phyloP scores from a whole-genome alignment of 1,140 invertebrate species.

The Holcopasites calliopsidis region DNA sequence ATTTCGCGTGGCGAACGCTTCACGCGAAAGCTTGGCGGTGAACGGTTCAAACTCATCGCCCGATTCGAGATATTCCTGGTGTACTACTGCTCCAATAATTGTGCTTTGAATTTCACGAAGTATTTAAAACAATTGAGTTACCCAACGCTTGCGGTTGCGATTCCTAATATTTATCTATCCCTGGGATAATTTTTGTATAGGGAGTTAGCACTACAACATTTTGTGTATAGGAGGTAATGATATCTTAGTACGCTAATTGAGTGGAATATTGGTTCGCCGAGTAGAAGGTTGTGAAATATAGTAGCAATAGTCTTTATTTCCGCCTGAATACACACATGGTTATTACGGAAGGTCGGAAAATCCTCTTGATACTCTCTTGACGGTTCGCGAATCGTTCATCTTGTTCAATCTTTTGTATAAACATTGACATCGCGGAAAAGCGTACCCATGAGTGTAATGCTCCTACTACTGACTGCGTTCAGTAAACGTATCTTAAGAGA shows the following conservation, averaged over 20 bases:
- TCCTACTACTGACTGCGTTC: background rate
- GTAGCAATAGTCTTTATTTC: background rate
- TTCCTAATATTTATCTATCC: too few species aligned
- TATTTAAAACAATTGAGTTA: too few species aligned
- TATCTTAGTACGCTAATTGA: background rate
- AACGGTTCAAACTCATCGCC: too few species aligned
- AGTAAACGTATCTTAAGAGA: background rate
- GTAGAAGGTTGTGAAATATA: background rate
- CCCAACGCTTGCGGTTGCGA: too few species aligned
- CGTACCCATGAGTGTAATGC: background rate
- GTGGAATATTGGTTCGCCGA: background rate
- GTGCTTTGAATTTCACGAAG: too few species aligned
- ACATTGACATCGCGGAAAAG: background rate
- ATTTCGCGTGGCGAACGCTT: constrained; percentile 21
- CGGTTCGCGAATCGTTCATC: background rate
- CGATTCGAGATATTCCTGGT: background rate
- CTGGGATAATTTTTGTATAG: too few species aligned
- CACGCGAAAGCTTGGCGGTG: background rate
- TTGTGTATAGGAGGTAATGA: background rate
- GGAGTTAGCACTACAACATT: too few species aligned
- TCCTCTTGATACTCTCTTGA: background rate
- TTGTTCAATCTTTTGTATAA: background rate
- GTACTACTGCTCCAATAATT: too few species aligned
- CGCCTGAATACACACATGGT: background rate
- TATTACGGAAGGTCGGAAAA: too few species aligned